Base-by-base conservation (phyloP, 2,888 invertebrate genomes). In the Acanthoscelides obtectus region DNA sequence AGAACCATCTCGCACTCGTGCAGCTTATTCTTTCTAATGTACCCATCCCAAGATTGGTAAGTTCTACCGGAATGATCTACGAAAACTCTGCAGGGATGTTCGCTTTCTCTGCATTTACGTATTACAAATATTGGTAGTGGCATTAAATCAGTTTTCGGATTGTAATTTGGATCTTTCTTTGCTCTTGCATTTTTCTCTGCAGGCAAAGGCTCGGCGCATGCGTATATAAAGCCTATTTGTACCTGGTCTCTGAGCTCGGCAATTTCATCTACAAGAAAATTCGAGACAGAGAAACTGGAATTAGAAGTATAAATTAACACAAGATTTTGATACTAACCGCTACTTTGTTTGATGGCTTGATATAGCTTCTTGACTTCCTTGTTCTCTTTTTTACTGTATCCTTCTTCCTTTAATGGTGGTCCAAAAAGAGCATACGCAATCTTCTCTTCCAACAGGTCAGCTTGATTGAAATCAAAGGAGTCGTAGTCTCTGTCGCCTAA, bases 391-490 rank as follows among this genome's bases (percentile, higher is more conserved):
- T 77, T 63, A 21, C 77, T 75, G 73, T 84, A 83, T 17, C 88
- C 88, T 20, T 85, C 85, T 80, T 87, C 87, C 66, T 74, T 74
- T 70, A 81, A 84, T 0, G 89, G 89, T 68, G 87, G 85, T 1
- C 90, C 90, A 82, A 85, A 88, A 69, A 89, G 81, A 17, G 88
- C 88, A 83, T 87, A 90, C 22, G 87, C 88, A 73, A 90, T 86
- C 83, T 90, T 90, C 77, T 87, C 85, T 66, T 88, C 82, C 68
- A 90, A 82, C 75, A 86, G 84, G 73, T 87, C 86, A 73, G 88
- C 85, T 74, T 89, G 86, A 70, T 83, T 79, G 77, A 82, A 83
- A 76, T 88, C 87, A 82, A 89, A 89, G 75, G 88, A 87, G 82
- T 81, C 87, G 83, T 80, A 84, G 81, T 89, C 89, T 77, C 88